A percentile compares a stretch with the other conserved stretches of the same genome.
Evolutionary conservation across 2,113 vertebrate species (phyloP).

Genomic region (Leucopsar rothschildi): DNA sequence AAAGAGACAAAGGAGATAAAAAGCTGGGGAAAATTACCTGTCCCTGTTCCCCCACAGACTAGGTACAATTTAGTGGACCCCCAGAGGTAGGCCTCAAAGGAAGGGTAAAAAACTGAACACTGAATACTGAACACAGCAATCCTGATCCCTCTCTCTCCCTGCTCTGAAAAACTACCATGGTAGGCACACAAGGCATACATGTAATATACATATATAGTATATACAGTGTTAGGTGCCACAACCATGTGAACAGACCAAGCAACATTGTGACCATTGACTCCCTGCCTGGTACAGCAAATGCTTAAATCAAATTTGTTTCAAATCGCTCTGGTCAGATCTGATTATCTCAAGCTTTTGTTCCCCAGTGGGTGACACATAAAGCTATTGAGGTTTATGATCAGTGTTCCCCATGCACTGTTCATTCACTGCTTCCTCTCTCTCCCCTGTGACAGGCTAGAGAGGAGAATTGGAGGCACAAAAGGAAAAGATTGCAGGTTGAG

Average conservation of each 20-base stretch:
- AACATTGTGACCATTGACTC: not conserved
- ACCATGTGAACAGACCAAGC: not conserved
- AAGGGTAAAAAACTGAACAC: not conserved
- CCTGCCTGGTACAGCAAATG: not conserved
- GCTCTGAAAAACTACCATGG: not conserved
- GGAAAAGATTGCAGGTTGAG: not conserved
- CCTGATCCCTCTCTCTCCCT: not conserved
- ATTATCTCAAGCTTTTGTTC: not conserved
- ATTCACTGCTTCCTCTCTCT: not conserved
- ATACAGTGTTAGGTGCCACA: not conserved
- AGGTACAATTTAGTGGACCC: not conserved
- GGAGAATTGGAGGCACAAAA: not conserved
- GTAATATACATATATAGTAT: not conserved
- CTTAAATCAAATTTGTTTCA: not conserved
- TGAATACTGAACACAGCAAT: not conserved
- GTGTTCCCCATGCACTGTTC: not conserved
- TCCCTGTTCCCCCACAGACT: not conserved
- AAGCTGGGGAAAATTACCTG: not conserved
- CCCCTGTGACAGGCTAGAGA: not conserved
- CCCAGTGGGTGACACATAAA: not conserved
- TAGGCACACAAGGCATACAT: not conserved
- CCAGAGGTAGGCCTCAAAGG: not conserved
- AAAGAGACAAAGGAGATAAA: not conserved
- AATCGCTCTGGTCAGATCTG: not conserved
- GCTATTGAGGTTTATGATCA: fast-evolving